Evolutionary conservation across 2,113 vertebrate genomes (phyloP).

Genomic region (Rallus limicola): DNA sequence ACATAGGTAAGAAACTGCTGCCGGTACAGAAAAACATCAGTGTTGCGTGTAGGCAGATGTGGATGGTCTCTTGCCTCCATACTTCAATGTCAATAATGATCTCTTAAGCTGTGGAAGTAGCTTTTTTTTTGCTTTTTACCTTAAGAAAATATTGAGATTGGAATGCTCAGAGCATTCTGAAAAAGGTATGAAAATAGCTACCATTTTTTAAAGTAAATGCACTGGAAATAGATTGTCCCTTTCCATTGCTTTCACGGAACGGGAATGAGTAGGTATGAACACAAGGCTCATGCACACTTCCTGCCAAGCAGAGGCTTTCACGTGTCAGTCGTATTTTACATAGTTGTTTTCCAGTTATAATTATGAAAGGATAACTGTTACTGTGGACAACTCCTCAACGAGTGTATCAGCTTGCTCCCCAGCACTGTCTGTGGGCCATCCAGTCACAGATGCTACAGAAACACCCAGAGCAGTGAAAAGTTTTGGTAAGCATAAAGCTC

Average conservation of each 20-base stretch:
- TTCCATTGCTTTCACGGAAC: background rate
- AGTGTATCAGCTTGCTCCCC: slow-evolving; percentile 60
- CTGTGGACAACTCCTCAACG: slow-evolving; percentile 51
- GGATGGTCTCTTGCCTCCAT: background rate
- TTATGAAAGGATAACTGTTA: slow-evolving; percentile 62
- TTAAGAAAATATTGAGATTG: background rate
- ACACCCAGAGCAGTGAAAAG: background rate
- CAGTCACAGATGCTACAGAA: background rate
- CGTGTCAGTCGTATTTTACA: slow-evolving; percentile 34
- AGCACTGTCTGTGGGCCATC: background rate
- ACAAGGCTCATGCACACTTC: background rate
- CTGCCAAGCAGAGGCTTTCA: background rate
- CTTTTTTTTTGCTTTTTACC: background rate
- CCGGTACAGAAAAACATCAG: background rate
- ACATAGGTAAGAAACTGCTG: background rate
- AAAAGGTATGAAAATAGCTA: background rate
- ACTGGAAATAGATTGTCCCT: background rate
- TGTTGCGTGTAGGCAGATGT: background rate
- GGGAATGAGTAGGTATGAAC: background rate
- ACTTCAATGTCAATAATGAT: background rate
- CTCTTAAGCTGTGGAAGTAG: background rate
- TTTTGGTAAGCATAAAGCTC: slow-evolving; percentile 42
- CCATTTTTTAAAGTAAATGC: background rate
- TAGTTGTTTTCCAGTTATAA: slow-evolving; percentile 70
- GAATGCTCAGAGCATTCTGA: background rate